Conservation (phyloP, 2,888 invertebrate genomes). For the Andrena minutula region DNA sequence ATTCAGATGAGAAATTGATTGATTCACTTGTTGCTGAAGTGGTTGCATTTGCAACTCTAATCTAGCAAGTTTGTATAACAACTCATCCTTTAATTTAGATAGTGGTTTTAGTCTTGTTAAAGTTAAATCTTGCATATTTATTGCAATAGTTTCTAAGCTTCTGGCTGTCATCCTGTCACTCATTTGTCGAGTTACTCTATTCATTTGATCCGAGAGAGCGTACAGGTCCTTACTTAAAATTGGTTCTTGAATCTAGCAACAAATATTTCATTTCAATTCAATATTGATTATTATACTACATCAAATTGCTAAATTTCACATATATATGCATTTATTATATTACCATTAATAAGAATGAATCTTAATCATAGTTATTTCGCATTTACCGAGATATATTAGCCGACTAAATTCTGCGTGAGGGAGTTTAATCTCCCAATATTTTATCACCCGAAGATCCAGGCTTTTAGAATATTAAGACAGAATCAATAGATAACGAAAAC, state of each 20-base stretch:
- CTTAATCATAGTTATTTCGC: neutral
- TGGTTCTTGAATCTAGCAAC: constrained; percentile 87
- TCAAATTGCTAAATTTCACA: neutral
- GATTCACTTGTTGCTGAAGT: constrained; percentile 90
- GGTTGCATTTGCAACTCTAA: constrained; percentile 91
- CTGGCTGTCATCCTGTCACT: constrained; percentile 90
- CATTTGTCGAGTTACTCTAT: constrained; percentile 89
- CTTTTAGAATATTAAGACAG: no score
- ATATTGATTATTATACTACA: neutral
- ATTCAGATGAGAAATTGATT: constrained; percentile 90
- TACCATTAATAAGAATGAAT: neutral
- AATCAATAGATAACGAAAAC: no score
- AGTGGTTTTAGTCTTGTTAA: constrained; percentile 89
- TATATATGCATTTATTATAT: neutral
- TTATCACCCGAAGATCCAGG: no score
- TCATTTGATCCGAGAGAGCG: constrained; percentile 89
- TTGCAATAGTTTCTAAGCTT: constrained; percentile 90
- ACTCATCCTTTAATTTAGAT: constrained; percentile 89
- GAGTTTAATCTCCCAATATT: no score
- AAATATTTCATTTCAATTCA: neutral
- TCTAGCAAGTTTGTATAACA: constrained; percentile 91
- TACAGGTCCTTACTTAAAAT: constrained; percentile 88
- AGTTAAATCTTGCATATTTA: constrained; percentile 89
- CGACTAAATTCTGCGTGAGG: no score
- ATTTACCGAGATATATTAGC: neutral